A percentile compares a stretch with the other conserved stretches of the same genome.
Evolutionary conservation across 2,888 invertebrate species (phyloP).

Genomic region (Leuctra nigra): DNA sequence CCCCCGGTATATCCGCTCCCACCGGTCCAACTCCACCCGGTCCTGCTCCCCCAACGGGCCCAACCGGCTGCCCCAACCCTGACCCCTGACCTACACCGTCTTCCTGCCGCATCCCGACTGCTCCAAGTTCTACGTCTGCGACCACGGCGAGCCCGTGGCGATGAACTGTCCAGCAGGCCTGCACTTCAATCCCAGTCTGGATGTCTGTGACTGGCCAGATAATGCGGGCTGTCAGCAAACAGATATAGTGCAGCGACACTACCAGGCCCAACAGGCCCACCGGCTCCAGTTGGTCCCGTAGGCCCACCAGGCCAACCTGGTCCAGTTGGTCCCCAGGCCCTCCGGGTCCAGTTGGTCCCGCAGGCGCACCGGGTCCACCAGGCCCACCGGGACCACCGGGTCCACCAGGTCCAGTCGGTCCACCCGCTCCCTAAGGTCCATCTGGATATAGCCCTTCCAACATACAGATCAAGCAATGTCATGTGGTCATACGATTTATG

Average conservation of each 20-base stretch:
- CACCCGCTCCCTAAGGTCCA: not conserved
- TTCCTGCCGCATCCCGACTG: slow-evolving; percentile 13
- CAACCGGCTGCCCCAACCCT: not conserved
- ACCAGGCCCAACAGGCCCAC: no score
- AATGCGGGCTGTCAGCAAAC: slow-evolving; percentile 16
- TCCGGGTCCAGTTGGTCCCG: not conserved
- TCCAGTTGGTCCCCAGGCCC: not conserved
- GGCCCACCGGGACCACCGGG: not conserved
- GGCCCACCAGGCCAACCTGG: not conserved
- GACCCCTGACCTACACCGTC: slow-evolving; percentile 1
- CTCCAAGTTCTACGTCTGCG: slow-evolving; percentile 17
- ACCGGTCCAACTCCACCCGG: no score
- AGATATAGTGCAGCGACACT: no score
- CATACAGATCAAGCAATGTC: no score
- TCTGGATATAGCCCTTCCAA: no score
- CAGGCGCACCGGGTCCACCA: not conserved
- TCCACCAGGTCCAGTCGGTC: not conserved
- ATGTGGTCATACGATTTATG: no score
- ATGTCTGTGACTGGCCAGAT: slow-evolving; percentile 16
- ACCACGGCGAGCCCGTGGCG: not conserved
- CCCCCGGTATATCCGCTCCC: no score
- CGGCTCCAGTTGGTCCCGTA: no score
- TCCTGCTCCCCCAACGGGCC: no score
- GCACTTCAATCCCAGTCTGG: slow-evolving; percentile 14
- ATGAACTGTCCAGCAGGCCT: slow-evolving; percentile 16